phyloP scores from a whole-genome alignment of 2,797 vertebrate species.

The Sitta carolinensis region DNA sequence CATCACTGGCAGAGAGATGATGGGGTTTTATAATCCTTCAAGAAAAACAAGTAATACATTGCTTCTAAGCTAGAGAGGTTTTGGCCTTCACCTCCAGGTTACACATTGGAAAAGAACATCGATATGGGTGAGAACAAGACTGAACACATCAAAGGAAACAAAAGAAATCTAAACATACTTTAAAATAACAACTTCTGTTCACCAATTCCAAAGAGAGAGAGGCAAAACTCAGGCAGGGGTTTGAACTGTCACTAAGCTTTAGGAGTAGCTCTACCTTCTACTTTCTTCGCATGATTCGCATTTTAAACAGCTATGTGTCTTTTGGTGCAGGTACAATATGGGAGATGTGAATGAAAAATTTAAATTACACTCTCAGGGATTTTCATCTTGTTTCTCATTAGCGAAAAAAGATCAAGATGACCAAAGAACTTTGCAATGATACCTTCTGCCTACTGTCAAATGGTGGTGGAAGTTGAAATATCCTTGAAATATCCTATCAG shows the following conservation, averaged over 20 bases:
- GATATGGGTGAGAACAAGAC: background rate
- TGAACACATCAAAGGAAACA: background rate
- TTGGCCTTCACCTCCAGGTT: background rate
- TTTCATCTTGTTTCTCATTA: background rate
- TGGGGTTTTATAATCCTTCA: background rate
- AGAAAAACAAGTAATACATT: constrained; percentile 1
- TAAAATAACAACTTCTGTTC: background rate
- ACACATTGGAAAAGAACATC: background rate
- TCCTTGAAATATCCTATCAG: background rate
- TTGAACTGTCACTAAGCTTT: background rate
- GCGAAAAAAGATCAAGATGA: background rate
- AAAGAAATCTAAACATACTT: background rate
- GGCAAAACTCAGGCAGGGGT: background rate
- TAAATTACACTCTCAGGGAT: background rate
- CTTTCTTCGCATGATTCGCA: background rate
- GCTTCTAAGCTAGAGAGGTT: background rate
- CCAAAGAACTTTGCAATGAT: background rate
- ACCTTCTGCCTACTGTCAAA: background rate
- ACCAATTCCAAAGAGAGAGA: background rate
- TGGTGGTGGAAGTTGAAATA: background rate
- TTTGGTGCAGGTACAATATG: background rate
- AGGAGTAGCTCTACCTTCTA: background rate
- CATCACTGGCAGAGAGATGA: background rate
- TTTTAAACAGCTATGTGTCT: background rate
- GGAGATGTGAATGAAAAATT: background rate